Percentiles rank a stretch among this genome's conserved stretches.
phyloP scores from a whole-genome alignment of 2,888 invertebrate species.

The Malachius bipustulatus region DNA sequence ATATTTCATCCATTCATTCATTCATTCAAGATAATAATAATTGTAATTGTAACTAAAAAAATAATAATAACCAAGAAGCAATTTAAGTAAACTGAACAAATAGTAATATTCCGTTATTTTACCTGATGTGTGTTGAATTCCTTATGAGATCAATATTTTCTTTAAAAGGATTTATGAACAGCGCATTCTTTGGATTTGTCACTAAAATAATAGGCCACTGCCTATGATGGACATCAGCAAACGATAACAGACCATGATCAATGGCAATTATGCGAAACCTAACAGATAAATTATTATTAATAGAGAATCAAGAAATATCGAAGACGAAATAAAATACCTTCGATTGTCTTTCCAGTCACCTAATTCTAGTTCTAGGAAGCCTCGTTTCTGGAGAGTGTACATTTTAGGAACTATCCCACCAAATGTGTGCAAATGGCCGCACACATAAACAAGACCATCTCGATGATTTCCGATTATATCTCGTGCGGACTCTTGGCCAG shows the following conservation, averaged over 20 bases:
- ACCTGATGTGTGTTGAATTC: slow-evolving; percentile 68
- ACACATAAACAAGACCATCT: slow-evolving; percentile 64
- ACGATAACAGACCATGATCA: slow-evolving; percentile 81
- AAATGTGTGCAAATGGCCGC: slow-evolving; percentile 82
- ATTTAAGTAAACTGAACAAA: slow-evolving; percentile 2
- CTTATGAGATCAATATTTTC: slow-evolving; percentile 57
- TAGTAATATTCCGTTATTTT: slow-evolving; percentile 17
- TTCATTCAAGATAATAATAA: too few relatives aligned
- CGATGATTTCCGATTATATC: slow-evolving; percentile 46
- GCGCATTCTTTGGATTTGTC: slow-evolving; percentile 83
- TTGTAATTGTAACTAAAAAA: too few relatives aligned
- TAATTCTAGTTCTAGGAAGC: slow-evolving; percentile 76
- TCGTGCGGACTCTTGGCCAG: slow-evolving; percentile 41
- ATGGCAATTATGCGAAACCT: slow-evolving; percentile 73
- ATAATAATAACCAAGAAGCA: too few relatives aligned
- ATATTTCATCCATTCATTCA: too few relatives aligned
- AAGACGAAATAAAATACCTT: slow-evolving; percentile 43
- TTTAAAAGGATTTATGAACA: slow-evolving; percentile 56
- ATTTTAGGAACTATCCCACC: slow-evolving; percentile 68
- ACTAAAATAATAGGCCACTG: slow-evolving; percentile 73
- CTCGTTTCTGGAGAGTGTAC: slow-evolving; percentile 75
- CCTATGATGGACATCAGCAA: slow-evolving; percentile 62
- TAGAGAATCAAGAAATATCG: slow-evolving; percentile 44
- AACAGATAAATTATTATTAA: slow-evolving; percentile 15
- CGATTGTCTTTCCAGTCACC: slow-evolving; percentile 89